These are phyloP conservation scores for Poeciliopsis gracilis DNA, from an alignment of 2,797 vertebrate genomes.

Conservation along the genomic window DNA sequence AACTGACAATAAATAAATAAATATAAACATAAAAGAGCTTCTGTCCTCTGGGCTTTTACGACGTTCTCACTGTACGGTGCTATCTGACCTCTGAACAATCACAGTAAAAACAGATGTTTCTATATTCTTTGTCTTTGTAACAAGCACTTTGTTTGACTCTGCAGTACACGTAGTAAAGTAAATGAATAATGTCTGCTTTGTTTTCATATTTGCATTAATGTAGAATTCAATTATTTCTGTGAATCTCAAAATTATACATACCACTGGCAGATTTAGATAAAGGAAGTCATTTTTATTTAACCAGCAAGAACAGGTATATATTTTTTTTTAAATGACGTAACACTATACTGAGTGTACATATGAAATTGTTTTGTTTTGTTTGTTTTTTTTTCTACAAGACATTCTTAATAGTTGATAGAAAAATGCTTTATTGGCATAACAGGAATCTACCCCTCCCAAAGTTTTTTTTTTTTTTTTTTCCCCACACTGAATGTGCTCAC, in stretches of 20 bases:
- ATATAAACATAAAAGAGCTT: conserved; percentile 61
- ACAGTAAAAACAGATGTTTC: conserved; percentile 59
- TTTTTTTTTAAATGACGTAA: too few relatives aligned
- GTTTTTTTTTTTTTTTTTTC: neutral
- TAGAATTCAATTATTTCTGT: conserved; percentile 63
- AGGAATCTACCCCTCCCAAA: neutral
- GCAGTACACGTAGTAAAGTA: conserved; percentile 69
- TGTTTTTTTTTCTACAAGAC: neutral
- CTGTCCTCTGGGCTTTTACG: conserved; percentile 48
- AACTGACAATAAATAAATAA: conserved; percentile 37
- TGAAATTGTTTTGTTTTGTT: neutral
- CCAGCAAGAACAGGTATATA: neutral
- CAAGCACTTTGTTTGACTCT: conserved; percentile 69
- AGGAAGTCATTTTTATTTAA: neutral
- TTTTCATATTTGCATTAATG: conserved; percentile 79
- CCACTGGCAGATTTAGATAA: neutral
- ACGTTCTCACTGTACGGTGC: conserved; percentile 73
- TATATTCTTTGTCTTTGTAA: conserved; percentile 66
- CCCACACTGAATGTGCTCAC: neutral
- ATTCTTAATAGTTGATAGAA: neutral
- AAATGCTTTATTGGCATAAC: neutral
- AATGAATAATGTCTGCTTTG: conserved; percentile 70
- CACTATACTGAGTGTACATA: neutral
- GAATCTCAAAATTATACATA: neutral
- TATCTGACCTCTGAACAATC: conserved; percentile 75